A percentile compares a stretch with the other conserved stretches of the same genome.
Evolutionary conservation across 2,113 vertebrate species (phyloP).

Genomic region (Picathartes gymnocephalus): DNA sequence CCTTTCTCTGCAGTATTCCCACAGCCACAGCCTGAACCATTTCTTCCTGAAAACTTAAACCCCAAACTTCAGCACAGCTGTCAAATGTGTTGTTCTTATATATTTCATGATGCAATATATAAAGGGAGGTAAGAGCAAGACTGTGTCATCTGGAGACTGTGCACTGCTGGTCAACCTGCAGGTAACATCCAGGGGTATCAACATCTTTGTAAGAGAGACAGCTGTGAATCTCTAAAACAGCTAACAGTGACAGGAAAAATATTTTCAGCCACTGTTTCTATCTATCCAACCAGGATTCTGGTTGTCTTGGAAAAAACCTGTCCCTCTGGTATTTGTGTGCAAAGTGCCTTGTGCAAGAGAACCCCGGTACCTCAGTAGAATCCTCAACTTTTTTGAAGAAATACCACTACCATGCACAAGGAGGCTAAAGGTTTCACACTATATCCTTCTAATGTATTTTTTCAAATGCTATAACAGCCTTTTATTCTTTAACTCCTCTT

Average conservation of each 20-base stretch:
- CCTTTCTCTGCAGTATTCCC: neutral
- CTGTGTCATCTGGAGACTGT: neutral
- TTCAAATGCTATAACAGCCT: neutral
- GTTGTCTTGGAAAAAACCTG: neutral
- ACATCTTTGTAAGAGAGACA: neutral
- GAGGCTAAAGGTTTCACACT: neutral
- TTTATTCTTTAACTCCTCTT: neutral
- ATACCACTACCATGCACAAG: neutral
- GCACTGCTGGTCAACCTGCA: neutral
- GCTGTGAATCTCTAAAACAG: neutral
- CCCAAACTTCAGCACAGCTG: neutral
- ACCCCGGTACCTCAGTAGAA: neutral
- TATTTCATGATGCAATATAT: neutral
- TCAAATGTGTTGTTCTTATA: neutral
- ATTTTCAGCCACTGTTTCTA: neutral
- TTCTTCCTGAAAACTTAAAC: neutral
- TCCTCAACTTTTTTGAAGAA: neutral
- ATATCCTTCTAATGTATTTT: neutral
- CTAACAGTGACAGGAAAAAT: neutral
- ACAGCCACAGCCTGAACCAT: neutral
- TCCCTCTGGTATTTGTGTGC: neutral
- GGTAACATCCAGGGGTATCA: neutral
- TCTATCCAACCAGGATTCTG: neutral
- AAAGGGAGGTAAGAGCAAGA: neutral
- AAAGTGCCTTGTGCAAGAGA: neutral